These are phyloP conservation scores for Umimayanthus chanpuru DNA, from an alignment of 92 coral and sea anemone genomes.

Conservation along the genomic window DNA sequence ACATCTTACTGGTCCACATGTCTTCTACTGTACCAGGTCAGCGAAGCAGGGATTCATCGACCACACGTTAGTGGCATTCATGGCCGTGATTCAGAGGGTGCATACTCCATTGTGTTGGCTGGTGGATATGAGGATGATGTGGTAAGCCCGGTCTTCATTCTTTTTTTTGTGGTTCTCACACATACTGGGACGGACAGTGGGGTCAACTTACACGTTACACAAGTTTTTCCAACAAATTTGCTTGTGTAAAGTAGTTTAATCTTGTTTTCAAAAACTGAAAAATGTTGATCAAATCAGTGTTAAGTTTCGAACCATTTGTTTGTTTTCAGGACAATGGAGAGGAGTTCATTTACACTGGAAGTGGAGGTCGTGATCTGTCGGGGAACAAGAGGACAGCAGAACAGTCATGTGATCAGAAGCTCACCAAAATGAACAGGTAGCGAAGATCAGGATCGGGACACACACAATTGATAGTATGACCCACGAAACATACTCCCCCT, in stretches of 20 bases:
- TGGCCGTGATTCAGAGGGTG: slow-evolving; percentile 98
- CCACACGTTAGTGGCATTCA: slow-evolving; percentile 99
- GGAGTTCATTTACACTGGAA: slow-evolving; percentile 95
- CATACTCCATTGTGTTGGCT: slow-evolving; percentile 96
- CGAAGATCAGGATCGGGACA: too few species aligned
- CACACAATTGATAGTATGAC: too few species aligned
- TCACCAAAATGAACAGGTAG: slow-evolving; percentile 95
- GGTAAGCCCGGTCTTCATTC: slow-evolving; percentile 50
- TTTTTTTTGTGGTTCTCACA: too few species aligned
- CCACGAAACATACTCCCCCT: too few species aligned
- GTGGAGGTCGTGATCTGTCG: slow-evolving; percentile 98
- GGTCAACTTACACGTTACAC: too few species aligned
- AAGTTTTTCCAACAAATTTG: too few species aligned
- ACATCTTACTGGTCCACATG: neutral
- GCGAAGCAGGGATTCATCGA: slow-evolving; percentile 97
- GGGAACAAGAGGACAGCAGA: slow-evolving; percentile 98
- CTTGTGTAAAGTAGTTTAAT: too few species aligned
- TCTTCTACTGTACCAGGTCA: slow-evolving; percentile 60
- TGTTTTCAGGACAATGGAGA: slow-evolving; percentile 86
- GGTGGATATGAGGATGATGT: slow-evolving; percentile 98
- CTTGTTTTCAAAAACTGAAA: too few species aligned
- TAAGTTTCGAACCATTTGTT: too few species aligned
- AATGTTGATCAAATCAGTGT: neutral
- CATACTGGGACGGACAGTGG: neutral
- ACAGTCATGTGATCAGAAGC: slow-evolving; percentile 99